Conservation (phyloP, 2,888 invertebrate species). For the Opisthograptis luteolata region DNA sequence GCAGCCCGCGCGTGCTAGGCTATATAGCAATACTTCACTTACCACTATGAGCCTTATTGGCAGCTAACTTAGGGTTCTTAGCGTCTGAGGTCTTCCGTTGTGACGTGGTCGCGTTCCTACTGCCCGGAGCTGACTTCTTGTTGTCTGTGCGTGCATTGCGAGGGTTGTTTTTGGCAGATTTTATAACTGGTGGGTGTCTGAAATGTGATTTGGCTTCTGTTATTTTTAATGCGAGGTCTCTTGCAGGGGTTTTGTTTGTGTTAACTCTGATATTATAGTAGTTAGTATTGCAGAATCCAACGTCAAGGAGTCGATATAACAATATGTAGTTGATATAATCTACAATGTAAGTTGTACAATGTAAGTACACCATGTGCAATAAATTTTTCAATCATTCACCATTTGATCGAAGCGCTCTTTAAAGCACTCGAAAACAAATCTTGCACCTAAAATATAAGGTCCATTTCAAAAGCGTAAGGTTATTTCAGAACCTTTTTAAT, state of each 20-base stretch:
- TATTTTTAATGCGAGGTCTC: not conserved
- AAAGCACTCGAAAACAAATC: too few relatives aligned
- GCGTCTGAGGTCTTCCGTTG: slow-evolving; percentile 70
- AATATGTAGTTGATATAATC: too few relatives aligned
- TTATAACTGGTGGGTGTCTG: slow-evolving; percentile 71
- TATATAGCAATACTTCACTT: too few relatives aligned
- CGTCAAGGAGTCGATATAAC: too few relatives aligned
- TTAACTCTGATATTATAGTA: not conserved
- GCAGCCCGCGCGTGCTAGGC: too few relatives aligned
- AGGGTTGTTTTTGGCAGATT: slow-evolving; percentile 70
- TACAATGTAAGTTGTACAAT: too few relatives aligned
- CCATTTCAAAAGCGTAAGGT: too few relatives aligned
- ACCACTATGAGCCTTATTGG: slow-evolving; percentile 74
- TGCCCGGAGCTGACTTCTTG: slow-evolving; percentile 58
- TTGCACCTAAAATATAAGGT: too few relatives aligned
- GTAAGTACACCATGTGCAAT: too few relatives aligned
- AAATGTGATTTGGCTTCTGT: slow-evolving; percentile 5
- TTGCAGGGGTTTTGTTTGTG: not conserved
- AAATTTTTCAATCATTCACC: too few relatives aligned
- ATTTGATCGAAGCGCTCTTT: too few relatives aligned
- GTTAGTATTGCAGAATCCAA: not conserved
- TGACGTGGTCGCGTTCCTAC: slow-evolving; percentile 67
- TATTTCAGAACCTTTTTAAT: too few relatives aligned
- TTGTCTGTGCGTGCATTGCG: slow-evolving; percentile 57
- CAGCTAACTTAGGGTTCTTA: slow-evolving; percentile 63